Base-by-base conservation (phyloP, 2,888 invertebrate genomes). In the Stenolophus ochropezus region DNA sequence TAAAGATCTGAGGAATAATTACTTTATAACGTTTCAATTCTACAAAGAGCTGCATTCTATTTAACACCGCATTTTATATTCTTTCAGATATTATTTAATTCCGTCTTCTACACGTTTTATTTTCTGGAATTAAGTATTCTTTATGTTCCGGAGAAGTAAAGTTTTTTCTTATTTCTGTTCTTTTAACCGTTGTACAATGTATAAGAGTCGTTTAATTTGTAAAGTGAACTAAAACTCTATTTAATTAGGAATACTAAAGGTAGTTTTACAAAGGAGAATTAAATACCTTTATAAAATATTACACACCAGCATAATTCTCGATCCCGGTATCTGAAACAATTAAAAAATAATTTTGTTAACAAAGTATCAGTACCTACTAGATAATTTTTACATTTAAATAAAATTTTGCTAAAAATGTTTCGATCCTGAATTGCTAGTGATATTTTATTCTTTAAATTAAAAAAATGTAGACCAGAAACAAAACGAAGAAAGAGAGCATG, bases 1-100 rank as follows among this genome's bases (percentile, higher is more conserved):
- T 75, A 75, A 75, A 75, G 49, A 53, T 18, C 33, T 27, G 56
- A 33, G 21, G 21, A 75, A 75, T 75, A 75, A 75, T 75, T 75
- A 75, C 23, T 75, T 75, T 75, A 56, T 75, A 56, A 69, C 27
- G 75, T 56, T 75, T 75, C 75, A 33, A 74, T 75, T 56, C 51
- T 75, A 75, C 75, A 56, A 56, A 75, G 56, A 53, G 8, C 25
- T 61, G 14, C 61, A 23, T 61, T 61, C 14, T 14, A 25, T 61
- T 61, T 25, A 23, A 61, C 23, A 25, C 61, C 25, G 11, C 21
- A 14, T 61, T 61, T 61, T 61, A 61, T 61, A 23, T 61, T 25
- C 61, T 25, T 61, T 61, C 14, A n/a, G 61, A 61, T 61, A 61
- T 25, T 25, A 61, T 61, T 21, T 61, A 61, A 61, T 14, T 4